These are phyloP conservation scores for Cryptocephalus primarius DNA, from an alignment of 2,888 invertebrate genomes.

Conservation along the genomic window DNA sequence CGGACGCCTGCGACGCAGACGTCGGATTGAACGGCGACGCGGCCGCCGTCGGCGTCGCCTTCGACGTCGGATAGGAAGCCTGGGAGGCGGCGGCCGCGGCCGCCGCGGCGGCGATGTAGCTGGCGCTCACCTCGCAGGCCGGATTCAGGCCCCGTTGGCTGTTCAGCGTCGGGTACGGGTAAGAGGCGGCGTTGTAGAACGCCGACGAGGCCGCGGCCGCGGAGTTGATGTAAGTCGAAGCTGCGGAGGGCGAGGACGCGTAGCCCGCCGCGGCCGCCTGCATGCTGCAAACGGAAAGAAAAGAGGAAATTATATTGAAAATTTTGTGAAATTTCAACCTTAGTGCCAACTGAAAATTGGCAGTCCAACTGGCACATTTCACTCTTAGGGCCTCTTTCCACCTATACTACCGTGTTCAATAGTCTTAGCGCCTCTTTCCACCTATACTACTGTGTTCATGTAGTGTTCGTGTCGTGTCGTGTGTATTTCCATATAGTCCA, in stretches of 20 bases:
- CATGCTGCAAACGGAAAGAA: conserved; percentile 30
- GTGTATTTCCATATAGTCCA: too few species aligned
- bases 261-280: conserved; percentile 34
- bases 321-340: background rate
- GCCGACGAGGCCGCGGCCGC: conserved; percentile 21
- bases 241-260: conserved; percentile 30
- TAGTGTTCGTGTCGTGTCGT: too few species aligned
- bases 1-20: conserved; percentile 39
- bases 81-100: conserved; percentile 9
- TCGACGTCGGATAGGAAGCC: background rate
- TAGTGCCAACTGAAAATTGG: conserved; percentile 1
- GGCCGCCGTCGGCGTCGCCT: background rate
- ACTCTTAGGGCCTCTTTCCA: too few species aligned
- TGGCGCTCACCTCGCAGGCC: conserved; percentile 48
- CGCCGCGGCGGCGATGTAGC: conserved; percentile 38
- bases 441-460: too few species aligned
- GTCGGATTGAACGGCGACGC: conserved; percentile 30
- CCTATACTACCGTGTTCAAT: too few species aligned
- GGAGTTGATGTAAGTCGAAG: conserved; percentile 30
- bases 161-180: conserved; percentile 38
- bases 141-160: conserved; percentile 33
- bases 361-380: background rate
- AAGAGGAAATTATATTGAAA: background rate
- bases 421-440: too few species aligned
- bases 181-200: conserved; percentile 35